A percentile compares a stretch with the other conserved stretches of the same genome.
These are phyloP conservation scores for Luperina nickerlii DNA, from an alignment of 2,888 invertebrate genomes.

Conservation along the genomic window DNA sequence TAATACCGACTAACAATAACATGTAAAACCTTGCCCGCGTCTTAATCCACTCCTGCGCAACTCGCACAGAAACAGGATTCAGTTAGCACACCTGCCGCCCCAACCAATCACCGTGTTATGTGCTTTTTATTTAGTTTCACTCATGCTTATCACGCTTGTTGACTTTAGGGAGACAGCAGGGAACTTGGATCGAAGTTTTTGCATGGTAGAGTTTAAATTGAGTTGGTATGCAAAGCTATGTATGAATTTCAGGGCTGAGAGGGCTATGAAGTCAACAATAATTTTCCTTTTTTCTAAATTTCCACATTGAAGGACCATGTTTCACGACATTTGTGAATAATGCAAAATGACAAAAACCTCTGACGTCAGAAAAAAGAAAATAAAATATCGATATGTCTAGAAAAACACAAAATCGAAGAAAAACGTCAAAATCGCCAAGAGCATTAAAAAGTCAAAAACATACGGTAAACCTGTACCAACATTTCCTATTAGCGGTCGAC, in stretches of 20 bases:
- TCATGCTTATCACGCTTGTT: conserved; percentile 39
- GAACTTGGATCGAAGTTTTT: background rate
- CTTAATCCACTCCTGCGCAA: conserved; percentile 64
- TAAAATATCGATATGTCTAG: conserved; percentile 17
- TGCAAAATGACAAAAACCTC: conserved; percentile 3
- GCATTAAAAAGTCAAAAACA: conserved; percentile 45
- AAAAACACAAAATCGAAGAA: conserved; percentile 19
- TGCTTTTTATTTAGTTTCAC: conserved; percentile 62
- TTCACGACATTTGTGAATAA: background rate
- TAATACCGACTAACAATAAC: conserved; percentile 44
- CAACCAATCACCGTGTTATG: conserved; percentile 52
- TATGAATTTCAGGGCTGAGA: background rate
- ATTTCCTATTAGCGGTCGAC: conserved; percentile 46
- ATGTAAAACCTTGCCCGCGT: conserved; percentile 27
- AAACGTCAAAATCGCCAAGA: conserved; percentile 17
- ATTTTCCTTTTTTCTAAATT: background rate
- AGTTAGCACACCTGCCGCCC: conserved; percentile 62
- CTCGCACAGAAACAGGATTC: conserved; percentile 61
- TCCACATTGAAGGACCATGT: background rate
- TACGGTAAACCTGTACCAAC: conserved; percentile 36
- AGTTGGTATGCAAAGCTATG: background rate
- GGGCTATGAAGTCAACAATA: background rate
- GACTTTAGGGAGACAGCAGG: conserved; percentile 16
- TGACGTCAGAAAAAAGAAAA: background rate
- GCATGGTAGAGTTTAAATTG: background rate